These are phyloP conservation scores for Thinocorus orbignyianus DNA, from an alignment of 2,113 vertebrate genomes.

Conservation along the genomic window DNA sequence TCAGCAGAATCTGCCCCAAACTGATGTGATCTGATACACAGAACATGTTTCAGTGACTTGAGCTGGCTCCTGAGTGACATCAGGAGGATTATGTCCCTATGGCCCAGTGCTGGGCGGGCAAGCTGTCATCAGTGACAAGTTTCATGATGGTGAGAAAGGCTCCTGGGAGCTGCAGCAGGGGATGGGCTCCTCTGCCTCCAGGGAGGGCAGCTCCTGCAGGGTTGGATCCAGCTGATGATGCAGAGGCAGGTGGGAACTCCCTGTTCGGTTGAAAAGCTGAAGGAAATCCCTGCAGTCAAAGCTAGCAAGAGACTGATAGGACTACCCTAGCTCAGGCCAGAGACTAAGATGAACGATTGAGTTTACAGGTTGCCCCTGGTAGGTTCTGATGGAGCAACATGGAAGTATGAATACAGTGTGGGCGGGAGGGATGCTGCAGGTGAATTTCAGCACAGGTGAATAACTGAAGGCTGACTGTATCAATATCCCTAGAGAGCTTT, in stretches of 20 bases:
- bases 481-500: background rate
- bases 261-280: fast-evolving
- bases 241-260: background rate
- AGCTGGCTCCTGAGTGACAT: background rate
- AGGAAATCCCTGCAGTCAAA: background rate
- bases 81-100: background rate
- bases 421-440: background rate
- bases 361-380: background rate
- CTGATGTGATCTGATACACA: background rate
- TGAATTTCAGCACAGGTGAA: background rate
- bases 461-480: background rate
- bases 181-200: background rate
- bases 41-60: background rate
- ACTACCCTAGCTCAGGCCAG: background rate
- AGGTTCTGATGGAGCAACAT: background rate
- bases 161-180: background rate
- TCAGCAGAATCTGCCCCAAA: fast-evolving
- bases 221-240: background rate
- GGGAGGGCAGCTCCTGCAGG: fast-evolving
- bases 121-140: background rate
- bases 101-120: fast-evolving
- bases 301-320: background rate
- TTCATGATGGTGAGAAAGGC: fast-evolving
- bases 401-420: background rate
- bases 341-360: background rate